Conservation (phyloP, 2,888 invertebrate species). For the Trachelus stipa region DNA sequence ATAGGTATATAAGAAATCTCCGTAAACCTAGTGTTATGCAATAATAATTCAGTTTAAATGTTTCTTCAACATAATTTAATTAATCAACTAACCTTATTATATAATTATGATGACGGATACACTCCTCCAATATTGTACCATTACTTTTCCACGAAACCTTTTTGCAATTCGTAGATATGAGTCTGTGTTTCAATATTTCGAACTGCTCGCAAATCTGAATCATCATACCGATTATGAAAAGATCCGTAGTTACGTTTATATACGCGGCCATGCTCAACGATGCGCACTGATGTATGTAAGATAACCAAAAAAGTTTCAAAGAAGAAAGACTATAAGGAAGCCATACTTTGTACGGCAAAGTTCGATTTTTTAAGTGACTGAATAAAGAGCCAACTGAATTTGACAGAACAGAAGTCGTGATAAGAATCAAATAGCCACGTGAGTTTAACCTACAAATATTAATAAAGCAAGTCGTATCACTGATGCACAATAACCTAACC, state of each 20-base stretch:
- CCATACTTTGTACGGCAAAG: constrained; percentile 36
- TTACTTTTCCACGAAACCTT: neutral
- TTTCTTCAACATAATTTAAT: neutral
- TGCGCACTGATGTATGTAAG: constrained; percentile 27
- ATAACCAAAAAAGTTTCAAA: constrained; percentile 24
- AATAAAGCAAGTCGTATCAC: too few relatives aligned
- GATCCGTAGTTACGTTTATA: constrained; percentile 16
- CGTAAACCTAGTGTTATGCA: too few relatives aligned
- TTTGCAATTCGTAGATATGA: constrained; percentile 13
- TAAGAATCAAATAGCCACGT: too few relatives aligned
- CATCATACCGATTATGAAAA: constrained; percentile 23
- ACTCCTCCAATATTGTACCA: constrained; percentile 19
- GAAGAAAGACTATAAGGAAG: constrained; percentile 32
- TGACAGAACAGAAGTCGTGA: too few relatives aligned
- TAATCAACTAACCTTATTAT: constrained; percentile 24
- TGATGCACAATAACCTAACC: too few relatives aligned
- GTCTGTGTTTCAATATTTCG: constrained; percentile 46
- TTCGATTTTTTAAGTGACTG: constrained; percentile 19
- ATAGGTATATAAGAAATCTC: too few relatives aligned
- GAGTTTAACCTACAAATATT: too few relatives aligned
- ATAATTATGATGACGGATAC: constrained; percentile 28
- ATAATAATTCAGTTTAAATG: neutral
- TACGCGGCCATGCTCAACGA: constrained; percentile 17
- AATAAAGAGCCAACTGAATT: constrained; percentile 24
- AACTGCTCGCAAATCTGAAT: constrained; percentile 41